Percentiles rank a stretch among this genome's conserved stretches.
Conservation (phyloP, 2,888 invertebrate genomes). For the Atrina japonica region DNA sequence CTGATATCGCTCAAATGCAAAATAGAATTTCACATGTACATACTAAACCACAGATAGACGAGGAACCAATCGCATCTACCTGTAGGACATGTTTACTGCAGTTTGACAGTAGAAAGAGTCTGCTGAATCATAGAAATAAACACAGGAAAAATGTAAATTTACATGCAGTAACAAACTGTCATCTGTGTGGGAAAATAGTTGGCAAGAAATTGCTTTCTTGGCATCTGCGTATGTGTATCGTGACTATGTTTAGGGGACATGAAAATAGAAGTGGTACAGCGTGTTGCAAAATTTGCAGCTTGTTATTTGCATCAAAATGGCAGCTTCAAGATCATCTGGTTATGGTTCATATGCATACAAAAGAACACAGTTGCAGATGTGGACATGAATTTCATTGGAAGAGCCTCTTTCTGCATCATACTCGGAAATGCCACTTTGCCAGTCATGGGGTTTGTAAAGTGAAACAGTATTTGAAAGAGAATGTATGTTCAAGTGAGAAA, state of each 20-base stretch:
- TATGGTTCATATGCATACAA: neutral
- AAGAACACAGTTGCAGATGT: slow-evolving; percentile 10
- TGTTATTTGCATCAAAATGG: neutral
- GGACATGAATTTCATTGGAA: slow-evolving; percentile 15
- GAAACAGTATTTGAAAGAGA: neutral
- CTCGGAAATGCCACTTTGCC: neutral
- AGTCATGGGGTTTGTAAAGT: neutral
- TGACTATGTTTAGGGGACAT: too few species aligned
- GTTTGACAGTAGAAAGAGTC: too few species aligned
- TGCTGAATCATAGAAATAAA: too few species aligned
- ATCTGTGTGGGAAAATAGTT: slow-evolving; percentile 7
- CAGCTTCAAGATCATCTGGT: neutral
- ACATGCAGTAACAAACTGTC: neutral
- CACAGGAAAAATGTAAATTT: too few species aligned
- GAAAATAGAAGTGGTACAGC: too few species aligned
- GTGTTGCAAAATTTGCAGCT: too few species aligned
- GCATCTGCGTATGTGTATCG: too few species aligned
- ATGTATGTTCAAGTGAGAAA: neutral
- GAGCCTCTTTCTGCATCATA: slow-evolving; percentile 23
- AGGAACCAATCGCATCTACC: too few species aligned
- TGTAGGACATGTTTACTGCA: too few species aligned
- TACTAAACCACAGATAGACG: too few species aligned
- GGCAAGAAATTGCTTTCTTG: neutral
- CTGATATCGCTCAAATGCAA: too few species aligned
- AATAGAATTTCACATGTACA: too few species aligned